Conservation (phyloP, 2,888 invertebrate genomes). For the Parnassius mnemosyne region DNA sequence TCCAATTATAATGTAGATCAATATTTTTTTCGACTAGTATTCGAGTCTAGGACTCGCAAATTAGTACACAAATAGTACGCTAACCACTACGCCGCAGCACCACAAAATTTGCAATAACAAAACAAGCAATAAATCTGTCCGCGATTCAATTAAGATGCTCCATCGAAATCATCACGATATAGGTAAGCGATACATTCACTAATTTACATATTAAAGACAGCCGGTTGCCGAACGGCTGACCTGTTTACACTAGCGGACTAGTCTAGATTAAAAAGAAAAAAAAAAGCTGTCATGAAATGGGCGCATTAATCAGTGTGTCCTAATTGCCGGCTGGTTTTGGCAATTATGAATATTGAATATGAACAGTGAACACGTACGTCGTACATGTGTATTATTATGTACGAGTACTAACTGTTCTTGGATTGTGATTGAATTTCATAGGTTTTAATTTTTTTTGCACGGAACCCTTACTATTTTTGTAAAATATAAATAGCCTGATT, state of each 20-base stretch:
- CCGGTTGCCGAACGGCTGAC: conserved; percentile 46
- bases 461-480: too few relatives aligned
- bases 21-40: too few relatives aligned
- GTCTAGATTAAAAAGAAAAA: conserved; percentile 48
- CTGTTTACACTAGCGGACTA: conserved; percentile 45
- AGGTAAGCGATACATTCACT: conserved; percentile 32
- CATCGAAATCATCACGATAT: conserved; percentile 35
- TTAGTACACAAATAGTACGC: too few relatives aligned
- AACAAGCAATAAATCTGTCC: conserved; percentile 16
- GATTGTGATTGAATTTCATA: too few relatives aligned
- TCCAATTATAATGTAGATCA: too few relatives aligned
- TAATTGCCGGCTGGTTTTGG: conserved; percentile 61
- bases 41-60: too few relatives aligned
- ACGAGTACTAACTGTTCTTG: too few relatives aligned
- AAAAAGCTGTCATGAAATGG: conserved; percentile 44
- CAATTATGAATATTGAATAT: conserved; percentile 40
- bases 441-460: too few relatives aligned
- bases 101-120: conserved; percentile 7
- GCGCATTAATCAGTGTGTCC: conserved; percentile 51
- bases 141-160: conserved; percentile 29
- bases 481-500: too few relatives aligned
- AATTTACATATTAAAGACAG: conserved; percentile 45
- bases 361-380: conserved; percentile 2
- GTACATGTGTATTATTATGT: too few relatives aligned
- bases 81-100: too few relatives aligned